Base-by-base conservation (phyloP, 1,140 invertebrate genomes). In the Conus betulinus region DNA sequence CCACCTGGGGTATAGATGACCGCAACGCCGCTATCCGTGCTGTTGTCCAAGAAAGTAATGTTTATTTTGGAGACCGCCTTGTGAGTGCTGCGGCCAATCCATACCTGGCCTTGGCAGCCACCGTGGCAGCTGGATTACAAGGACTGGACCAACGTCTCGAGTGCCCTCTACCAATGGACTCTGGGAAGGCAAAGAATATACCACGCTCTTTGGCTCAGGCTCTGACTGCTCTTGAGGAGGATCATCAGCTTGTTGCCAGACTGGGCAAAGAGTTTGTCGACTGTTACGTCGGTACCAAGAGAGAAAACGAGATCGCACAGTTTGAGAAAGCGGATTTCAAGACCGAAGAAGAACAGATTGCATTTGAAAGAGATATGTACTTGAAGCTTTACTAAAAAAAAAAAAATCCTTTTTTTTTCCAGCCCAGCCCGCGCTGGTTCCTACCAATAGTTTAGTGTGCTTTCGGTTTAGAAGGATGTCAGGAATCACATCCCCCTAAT, bases 101-200 rank as follows among this genome's bases (percentile, higher is more conserved):
- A 0, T 92, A 93, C 88, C 86, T 93, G 6, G 91, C 87, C 52
- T 53, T 91, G 7, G 91, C 91, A 1, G 89, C 90, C 4, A 92
- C 88, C 13, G 67, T 93, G 8, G 90, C 90, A 67, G 91, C 92
- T 15, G 91, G 91, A n/a, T 55, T 92, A 57, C 91, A 92, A 63
- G 91, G 92, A 15, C 74, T 92, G 20, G 63, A 87, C 23, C 85
- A 88, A 55, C 89, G 89, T 57, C 74, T 91, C 51, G 25, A 67
- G 51, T 89, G 88, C 53, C 90, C 90, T 27, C 78, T 57, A 23
- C 83, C 87, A n/a, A 71, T 71, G 67, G 67, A 71, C 20, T 51
- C 74, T 15, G n/a, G 23, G 7, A 7, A 53, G 52, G 82, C 5
- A 39, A 71, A 71, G 67, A 55, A 51, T 0, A 15, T 88, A 2